A percentile compares a stretch with the other conserved stretches of the same genome.
These are phyloP conservation scores for Seira sanloemensis DNA, from an alignment of 2,888 invertebrate species.

Conservation along the genomic window DNA sequence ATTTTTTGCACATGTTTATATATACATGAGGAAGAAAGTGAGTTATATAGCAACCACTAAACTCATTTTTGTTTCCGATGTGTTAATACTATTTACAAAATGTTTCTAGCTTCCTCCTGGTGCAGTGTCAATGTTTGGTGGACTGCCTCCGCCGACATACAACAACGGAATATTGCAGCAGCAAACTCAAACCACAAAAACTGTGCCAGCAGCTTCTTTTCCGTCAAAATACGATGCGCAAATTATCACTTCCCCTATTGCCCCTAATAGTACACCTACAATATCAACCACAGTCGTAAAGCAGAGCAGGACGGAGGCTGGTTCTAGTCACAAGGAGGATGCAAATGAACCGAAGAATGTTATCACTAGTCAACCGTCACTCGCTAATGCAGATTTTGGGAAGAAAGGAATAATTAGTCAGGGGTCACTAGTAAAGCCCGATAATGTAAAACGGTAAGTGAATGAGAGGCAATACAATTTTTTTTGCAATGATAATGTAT, in stretches of 20 bases:
- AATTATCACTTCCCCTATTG: conserved; percentile 13
- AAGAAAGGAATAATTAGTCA: conserved; percentile 45
- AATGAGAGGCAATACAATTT: neutral
- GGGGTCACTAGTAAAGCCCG: conserved; percentile 34
- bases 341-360: conserved; percentile 19
- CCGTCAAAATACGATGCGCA: conserved; percentile 27
- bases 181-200: conserved; percentile 28
- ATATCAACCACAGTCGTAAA: no score
- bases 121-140: conserved; percentile 80
- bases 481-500: neutral
- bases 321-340: conserved; percentile 36
- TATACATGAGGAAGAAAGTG: neutral
- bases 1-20: no score
- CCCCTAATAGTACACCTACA: conserved; percentile 11
- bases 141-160: conserved; percentile 48
- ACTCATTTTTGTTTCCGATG: no score
- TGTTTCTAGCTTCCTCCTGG: conserved; percentile 81
- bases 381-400: conserved; percentile 17
- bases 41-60: neutral
- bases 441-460: conserved; percentile 43
- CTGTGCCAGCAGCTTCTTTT: neutral
- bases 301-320: conserved; percentile 6
- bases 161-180: conserved; percentile 25
- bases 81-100: no score
- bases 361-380: conserved; percentile 62